These are phyloP conservation scores for Trichomalopsis sarcophagae DNA, from an alignment of 1,140 invertebrate genomes.

Conservation along the genomic window DNA sequence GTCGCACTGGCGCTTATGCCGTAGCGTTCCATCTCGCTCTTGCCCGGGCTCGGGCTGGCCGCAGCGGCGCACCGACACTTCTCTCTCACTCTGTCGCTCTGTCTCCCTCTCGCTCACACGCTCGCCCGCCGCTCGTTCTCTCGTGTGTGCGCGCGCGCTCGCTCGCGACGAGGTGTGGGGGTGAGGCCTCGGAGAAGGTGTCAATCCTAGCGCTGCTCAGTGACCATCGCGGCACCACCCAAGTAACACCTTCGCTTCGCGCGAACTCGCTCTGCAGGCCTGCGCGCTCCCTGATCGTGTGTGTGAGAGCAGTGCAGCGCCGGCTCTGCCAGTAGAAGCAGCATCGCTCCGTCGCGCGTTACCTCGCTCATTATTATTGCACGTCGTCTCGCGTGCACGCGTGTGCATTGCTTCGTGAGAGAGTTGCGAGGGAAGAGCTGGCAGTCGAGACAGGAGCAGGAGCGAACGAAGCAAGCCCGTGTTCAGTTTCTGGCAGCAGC, in stretches of 20 bases:
- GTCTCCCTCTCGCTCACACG: slow-evolving; percentile 13
- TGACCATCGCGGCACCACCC: slow-evolving; percentile 76
- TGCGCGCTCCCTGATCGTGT: slow-evolving; percentile 34
- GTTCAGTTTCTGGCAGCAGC: background rate
- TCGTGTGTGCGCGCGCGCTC: slow-evolving; percentile 3
- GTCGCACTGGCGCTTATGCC: background rate
- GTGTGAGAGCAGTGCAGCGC: background rate
- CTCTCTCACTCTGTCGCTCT: background rate
- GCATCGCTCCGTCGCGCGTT: background rate
- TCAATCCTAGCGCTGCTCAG: slow-evolving; percentile 76
- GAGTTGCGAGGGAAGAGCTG: too few relatives aligned
- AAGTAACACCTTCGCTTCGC: slow-evolving; percentile 74
- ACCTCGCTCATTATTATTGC: background rate
- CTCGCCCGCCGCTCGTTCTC: background rate
- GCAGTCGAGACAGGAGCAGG: background rate
- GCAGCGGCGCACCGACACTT: slow-evolving; percentile 72
- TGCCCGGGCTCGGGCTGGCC: slow-evolving; percentile 63
- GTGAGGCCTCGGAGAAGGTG: slow-evolving; percentile 73
- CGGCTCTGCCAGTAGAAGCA: background rate
- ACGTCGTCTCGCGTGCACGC: background rate
- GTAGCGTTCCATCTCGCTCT: slow-evolving; percentile 13
- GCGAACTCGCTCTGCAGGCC: slow-evolving; percentile 25
- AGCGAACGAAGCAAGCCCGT: background rate
- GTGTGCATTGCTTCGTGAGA: slow-evolving; percentile 3
- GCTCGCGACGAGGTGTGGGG: slow-evolving; percentile 67